These are phyloP conservation scores for Mesoclemmys tuberculata DNA, from an alignment of 2,113 vertebrate species.

Conservation along the genomic window DNA sequence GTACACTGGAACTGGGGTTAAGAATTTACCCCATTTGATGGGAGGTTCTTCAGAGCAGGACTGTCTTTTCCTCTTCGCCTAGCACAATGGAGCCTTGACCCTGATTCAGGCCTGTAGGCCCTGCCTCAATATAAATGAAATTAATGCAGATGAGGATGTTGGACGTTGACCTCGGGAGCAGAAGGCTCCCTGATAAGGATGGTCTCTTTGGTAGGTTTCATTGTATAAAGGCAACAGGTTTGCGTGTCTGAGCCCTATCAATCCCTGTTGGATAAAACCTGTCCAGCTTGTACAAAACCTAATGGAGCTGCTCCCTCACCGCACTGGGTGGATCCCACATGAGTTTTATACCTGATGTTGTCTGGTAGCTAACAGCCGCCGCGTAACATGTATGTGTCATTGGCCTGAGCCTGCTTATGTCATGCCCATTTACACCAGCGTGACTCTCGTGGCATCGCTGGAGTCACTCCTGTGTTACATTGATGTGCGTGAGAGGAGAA, in stretches of 20 bases:
- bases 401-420: neutral
- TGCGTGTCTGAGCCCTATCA: too few species aligned
- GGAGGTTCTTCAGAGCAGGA: neutral
- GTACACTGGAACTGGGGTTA: neutral
- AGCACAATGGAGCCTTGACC: accelerated
- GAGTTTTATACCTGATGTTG: neutral
- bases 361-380: neutral
- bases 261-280: neutral
- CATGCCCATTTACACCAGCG: neutral
- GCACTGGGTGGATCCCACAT: neutral
- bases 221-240: neutral
- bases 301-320: neutral
- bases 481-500: accelerated
- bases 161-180: neutral
- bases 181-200: neutral
- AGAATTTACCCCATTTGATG: accelerated
- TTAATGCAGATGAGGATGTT: neutral
- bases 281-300: neutral
- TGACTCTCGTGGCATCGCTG: neutral
- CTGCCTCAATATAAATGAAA: neutral
- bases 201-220: neutral
- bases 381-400: neutral
- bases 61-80: neutral
- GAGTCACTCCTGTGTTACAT: neutral
- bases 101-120: neutral